Percentiles rank a stretch among this genome's conserved stretches.
Evolutionary conservation across 2,888 invertebrate species (phyloP).

Genomic region (Eupithecia centaureata): DNA sequence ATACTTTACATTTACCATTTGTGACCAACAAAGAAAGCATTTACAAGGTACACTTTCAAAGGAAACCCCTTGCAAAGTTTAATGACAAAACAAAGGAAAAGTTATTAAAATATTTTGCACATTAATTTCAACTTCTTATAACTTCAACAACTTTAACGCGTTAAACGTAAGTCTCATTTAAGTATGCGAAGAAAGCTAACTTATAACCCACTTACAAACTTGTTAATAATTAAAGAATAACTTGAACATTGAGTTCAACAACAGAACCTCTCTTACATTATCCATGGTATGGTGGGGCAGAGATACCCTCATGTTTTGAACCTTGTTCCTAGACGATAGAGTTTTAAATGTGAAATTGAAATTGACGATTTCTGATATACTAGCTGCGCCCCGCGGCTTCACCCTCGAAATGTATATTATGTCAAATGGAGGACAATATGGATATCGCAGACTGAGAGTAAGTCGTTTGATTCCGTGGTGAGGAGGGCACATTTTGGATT

Average conservation of each 20-base stretch:
- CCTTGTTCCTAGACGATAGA: background rate
- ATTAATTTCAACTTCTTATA: conserved; percentile 30
- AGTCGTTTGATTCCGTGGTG: too few species aligned
- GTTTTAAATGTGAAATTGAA: conserved; percentile 34
- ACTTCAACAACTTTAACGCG: conserved; percentile 10
- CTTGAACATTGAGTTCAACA: conserved; percentile 35
- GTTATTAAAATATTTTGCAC: conserved; percentile 27
- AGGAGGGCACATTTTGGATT: too few species aligned
- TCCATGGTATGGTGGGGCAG: conserved; percentile 52
- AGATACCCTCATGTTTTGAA: conserved; percentile 15
- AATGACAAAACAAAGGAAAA: conserved; percentile 16
- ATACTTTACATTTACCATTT: too few species aligned
- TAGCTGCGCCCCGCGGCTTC: too few species aligned
- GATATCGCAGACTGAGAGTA: too few species aligned
- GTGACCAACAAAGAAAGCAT: background rate
- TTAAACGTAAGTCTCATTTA: conserved; percentile 20
- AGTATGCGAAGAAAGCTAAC: conserved; percentile 32
- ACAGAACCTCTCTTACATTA: conserved; percentile 49
- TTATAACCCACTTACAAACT: conserved; percentile 31
- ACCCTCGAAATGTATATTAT: too few species aligned
- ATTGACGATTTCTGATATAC: conserved; percentile 42
- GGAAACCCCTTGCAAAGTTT: conserved; percentile 11
- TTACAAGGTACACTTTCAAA: background rate
- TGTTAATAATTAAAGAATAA: conserved; percentile 41
- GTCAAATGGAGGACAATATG: too few species aligned